phyloP scores from a whole-genome alignment of 2,797 vertebrate genomes.

The Sebastes jordani region DNA sequence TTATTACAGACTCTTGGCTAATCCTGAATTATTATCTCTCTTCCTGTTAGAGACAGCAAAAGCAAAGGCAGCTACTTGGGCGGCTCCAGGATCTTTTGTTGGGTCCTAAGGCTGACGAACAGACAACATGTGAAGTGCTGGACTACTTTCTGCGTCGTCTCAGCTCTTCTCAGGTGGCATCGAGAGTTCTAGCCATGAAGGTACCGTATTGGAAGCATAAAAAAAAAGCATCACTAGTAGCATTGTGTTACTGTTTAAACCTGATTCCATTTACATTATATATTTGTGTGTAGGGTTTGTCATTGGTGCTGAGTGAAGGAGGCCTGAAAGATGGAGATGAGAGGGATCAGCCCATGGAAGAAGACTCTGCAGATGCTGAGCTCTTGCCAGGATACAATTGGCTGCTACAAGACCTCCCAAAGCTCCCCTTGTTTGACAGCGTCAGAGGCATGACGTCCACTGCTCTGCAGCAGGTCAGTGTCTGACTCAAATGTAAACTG shows the following conservation, averaged over 20 bases:
- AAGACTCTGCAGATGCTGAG: slow-evolving; percentile 88
- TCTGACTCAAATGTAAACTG: not conserved
- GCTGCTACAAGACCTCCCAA: slow-evolving; percentile 93
- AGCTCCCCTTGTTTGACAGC: slow-evolving; percentile 93
- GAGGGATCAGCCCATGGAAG: slow-evolving; percentile 92
- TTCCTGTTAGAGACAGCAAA: slow-evolving; percentile 90
- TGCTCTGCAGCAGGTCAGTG: slow-evolving; percentile 93
- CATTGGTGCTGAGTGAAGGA: slow-evolving; percentile 93
- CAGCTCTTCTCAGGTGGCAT: slow-evolving; percentile 96
- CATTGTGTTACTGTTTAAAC: not conserved
- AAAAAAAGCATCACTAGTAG: fast-evolving
- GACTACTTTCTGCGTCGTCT: slow-evolving; percentile 98
- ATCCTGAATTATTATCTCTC: not conserved
- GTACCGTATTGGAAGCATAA: slow-evolving; percentile 61
- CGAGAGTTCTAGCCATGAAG: slow-evolving; percentile 96
- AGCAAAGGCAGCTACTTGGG: slow-evolving; percentile 94
- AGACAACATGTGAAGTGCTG: slow-evolving; percentile 96
- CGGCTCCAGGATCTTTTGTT: slow-evolving; percentile 95
- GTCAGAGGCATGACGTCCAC: slow-evolving; percentile 91
- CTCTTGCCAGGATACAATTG: slow-evolving; percentile 93
- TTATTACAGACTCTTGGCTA: not conserved
- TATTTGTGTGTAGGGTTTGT: slow-evolving; percentile 86
- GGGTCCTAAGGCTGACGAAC: slow-evolving; percentile 95
- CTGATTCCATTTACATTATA: fast-evolving
- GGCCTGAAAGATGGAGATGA: slow-evolving; percentile 92